Base-by-base conservation (phyloP, 64 coral and sea anemone species). In the Dendronephthya gigantea region DNA sequence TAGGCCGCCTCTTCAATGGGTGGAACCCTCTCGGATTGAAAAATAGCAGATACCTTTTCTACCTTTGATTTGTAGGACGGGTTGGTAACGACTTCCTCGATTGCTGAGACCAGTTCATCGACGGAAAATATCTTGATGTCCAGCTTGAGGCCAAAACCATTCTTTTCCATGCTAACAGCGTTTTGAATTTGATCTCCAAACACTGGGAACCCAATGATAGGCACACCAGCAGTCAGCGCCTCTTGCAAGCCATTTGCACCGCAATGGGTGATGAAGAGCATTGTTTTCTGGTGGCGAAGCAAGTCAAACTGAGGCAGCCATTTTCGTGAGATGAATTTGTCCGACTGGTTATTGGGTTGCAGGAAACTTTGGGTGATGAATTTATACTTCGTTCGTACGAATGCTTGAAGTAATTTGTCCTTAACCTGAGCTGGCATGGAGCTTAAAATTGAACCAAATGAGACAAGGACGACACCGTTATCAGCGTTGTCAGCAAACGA, bases 1-100 rank as follows among this genome's bases (percentile, higher is more conserved):
- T 89, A 50, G 15, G 37, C 50, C 34, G 84, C 35, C 86, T 89
- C 88, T 59, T 90, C 48, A 47, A 92, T 15, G 49, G 34, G 84
- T 1, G 84, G 36, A 19, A 49, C 48, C 50, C 84, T 49, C 49
- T 35, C 48, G 31, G 49, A 41, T 85, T 49, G 12, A 22, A 85
- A 19, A 35, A 85, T 36, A 32, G 49, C 84, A 38, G 84, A 85
- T 12, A 39, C 32, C 35, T 36, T 55, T 51, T 85, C 23, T 51
- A 49, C 50, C 7, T 59, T 50, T 52, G 19, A 1, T 56, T 85
- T 59, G 50, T 85, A 88, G 69, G 48, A 55, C 48, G 43, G 74
- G 50, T 88, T n/a, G 31, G 27, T 88, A 30, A 15, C 22, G 6
- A 66, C 58, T 66, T 66, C 58, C 14, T 66, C 58, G 29, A 66